A percentile compares a stretch with the other conserved stretches of the same genome.
Conservation (phyloP, 2,113 vertebrate species). For the Python bivittatus region DNA sequence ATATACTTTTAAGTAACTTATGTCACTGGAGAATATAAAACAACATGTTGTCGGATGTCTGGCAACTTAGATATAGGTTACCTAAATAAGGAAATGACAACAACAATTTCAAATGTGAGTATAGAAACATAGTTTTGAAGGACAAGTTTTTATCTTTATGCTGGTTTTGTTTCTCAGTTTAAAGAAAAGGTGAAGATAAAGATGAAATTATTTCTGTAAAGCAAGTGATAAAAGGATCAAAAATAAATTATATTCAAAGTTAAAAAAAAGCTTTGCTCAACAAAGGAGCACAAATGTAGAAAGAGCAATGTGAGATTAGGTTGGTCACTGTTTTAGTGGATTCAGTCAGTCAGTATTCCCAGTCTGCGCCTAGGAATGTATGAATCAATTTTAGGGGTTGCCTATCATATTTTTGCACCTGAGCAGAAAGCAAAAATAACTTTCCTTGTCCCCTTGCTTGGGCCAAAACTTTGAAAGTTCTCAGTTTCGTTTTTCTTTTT, state of each 20-base stretch:
- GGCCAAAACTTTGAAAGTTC: too few relatives aligned
- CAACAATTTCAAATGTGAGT: not conserved
- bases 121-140: constrained; percentile 11
- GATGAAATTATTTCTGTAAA: not conserved
- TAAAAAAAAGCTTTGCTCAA: not conserved
- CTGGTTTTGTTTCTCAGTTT: not conserved
- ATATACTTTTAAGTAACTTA: not conserved
- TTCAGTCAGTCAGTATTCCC: not conserved
- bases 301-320: not conserved
- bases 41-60: not conserved
- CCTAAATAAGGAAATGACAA: not conserved
- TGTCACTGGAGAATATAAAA: not conserved
- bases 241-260: not conserved
- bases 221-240: not conserved
- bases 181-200: not conserved
- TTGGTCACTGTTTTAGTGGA: not conserved
- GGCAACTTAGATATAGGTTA: not conserved
- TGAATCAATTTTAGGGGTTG: not conserved
- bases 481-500: too few relatives aligned
- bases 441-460: not conserved
- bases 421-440: not conserved
- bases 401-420: not conserved
- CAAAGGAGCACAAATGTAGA: not conserved
- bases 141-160: not conserved
- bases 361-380: not conserved